Percentiles rank a stretch among this genome's conserved stretches.
Conservation (phyloP, 2,888 invertebrate species). For the Drosophila prolongata region DNA sequence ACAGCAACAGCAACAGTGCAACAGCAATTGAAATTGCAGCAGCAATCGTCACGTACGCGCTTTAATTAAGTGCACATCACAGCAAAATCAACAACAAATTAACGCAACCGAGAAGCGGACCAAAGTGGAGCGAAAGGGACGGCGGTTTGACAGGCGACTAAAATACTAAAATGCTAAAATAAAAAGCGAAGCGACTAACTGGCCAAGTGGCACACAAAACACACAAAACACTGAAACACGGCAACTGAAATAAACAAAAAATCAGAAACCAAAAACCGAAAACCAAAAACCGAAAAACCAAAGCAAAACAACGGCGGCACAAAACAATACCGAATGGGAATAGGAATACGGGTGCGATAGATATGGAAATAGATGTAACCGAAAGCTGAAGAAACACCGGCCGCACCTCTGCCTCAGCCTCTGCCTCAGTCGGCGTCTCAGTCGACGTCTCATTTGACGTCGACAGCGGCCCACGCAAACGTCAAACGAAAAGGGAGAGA, state of each 20-base stretch:
- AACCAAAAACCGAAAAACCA: conserved; percentile 44
- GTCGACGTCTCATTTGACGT: conserved; percentile 10
- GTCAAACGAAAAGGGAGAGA: conserved; percentile 45
- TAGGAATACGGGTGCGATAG: conserved; percentile 22
- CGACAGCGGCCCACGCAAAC: conserved; percentile 33
- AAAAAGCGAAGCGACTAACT: conserved; percentile 57
- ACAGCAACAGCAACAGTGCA: background rate
- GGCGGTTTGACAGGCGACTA: conserved; percentile 82
- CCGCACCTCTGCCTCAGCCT: conserved; percentile 42
- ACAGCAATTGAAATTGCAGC: conserved; percentile 30
- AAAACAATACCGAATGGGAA: conserved; percentile 48
- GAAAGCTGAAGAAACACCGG: conserved; percentile 70
- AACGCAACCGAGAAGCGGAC: conserved; percentile 17
- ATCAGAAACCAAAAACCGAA: conserved; percentile 31
- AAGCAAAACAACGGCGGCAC: conserved; percentile 44
- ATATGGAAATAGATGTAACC: conserved; percentile 71
- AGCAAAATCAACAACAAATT: conserved; percentile 44
- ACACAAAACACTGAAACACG: conserved; percentile 15
- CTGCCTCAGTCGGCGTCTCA: conserved; percentile 4
- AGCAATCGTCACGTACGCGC: conserved; percentile 70
- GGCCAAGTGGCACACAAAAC: conserved; percentile 52
- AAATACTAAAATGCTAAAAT: conserved; percentile 30
- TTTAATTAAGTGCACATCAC: conserved; percentile 67
- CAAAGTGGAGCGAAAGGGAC: conserved; percentile 52
- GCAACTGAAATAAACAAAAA: conserved; percentile 39